Conservation (phyloP, 2,888 invertebrate species). For the Nemurella pictetii region DNA sequence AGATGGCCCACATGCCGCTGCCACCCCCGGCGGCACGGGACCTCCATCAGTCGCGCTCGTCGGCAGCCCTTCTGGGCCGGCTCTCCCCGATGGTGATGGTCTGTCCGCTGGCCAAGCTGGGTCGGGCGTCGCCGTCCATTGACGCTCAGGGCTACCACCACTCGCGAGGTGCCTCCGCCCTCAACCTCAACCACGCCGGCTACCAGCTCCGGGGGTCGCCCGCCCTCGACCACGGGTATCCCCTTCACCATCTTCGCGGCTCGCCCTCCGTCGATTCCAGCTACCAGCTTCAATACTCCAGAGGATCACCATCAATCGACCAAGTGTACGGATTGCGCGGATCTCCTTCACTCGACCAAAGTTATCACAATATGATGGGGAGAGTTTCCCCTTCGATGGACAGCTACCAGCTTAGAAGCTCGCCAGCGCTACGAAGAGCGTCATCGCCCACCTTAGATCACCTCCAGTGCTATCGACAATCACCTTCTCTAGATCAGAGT, state of each 20-base stretch:
- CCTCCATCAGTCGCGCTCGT: conserved; percentile 27
- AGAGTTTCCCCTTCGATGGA: conserved; percentile 45
- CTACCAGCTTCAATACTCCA: conserved; percentile 38
- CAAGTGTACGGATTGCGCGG: conserved; percentile 42
- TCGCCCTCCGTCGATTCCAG: conserved; percentile 2
- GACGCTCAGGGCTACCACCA: conserved; percentile 45
- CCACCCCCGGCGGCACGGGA: conserved; percentile 18
- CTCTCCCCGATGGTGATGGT: conserved; percentile 58
- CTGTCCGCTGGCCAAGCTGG: conserved; percentile 64
- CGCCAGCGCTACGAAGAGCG: conserved; percentile 40
- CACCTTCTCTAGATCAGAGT: conserved; percentile 29
- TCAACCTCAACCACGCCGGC: conserved; percentile 40
- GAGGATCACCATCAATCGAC: conserved; percentile 39
- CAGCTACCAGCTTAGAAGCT: conserved; percentile 45
- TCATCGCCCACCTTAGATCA: conserved; percentile 45
- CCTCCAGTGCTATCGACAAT: conserved; percentile 34
- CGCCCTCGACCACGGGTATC: conserved; percentile 25
- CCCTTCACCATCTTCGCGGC: background rate
- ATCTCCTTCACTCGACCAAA: conserved; percentile 36
- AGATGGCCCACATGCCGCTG: conserved; percentile 23
- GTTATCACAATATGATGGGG: conserved; percentile 34
- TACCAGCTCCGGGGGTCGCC: conserved; percentile 45
- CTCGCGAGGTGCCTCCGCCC: conserved; percentile 45
- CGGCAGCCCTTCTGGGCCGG: conserved; percentile 46
- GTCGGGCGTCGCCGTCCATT: conserved; percentile 55